These are phyloP conservation scores for Zaprionus vittiger DNA, from an alignment of 1,140 invertebrate genomes.

Conservation along the genomic window DNA sequence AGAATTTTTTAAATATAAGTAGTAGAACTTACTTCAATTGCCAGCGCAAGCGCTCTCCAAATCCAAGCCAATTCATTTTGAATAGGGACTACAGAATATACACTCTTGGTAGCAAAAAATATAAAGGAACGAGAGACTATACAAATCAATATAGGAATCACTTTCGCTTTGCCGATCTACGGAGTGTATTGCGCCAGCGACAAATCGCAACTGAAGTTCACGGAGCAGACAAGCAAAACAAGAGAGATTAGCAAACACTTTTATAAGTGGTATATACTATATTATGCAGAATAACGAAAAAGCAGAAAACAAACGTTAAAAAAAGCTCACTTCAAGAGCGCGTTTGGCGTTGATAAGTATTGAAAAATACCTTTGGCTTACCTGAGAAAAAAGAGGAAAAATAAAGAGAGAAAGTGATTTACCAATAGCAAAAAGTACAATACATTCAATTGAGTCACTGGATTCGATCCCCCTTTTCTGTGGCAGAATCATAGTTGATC, in stretches of 20 bases:
- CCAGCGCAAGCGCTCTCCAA: slow-evolving; percentile 74
- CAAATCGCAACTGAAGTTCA: slow-evolving; percentile 68
- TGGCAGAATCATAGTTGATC: slow-evolving; percentile 28
- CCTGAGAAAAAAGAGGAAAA: slow-evolving; percentile 22
- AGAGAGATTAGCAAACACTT: slow-evolving; percentile 3
- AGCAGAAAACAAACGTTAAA: slow-evolving; percentile 66
- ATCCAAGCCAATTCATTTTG: slow-evolving; percentile 69
- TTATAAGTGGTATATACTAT: slow-evolving; percentile 32
- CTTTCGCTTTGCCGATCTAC: slow-evolving; percentile 40
- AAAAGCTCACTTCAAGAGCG: slow-evolving; percentile 47
- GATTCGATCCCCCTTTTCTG: slow-evolving; percentile 44
- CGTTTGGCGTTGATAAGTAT: slow-evolving; percentile 29
- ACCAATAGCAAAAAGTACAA: slow-evolving; percentile 27
- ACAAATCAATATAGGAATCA: not conserved
- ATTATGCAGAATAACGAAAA: slow-evolving; percentile 59
- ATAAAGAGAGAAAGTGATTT: slow-evolving; percentile 54
- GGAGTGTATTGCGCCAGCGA: slow-evolving; percentile 62
- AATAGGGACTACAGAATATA: slow-evolving; percentile 9
- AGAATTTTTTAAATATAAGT: slow-evolving; percentile 35
- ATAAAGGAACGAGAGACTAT: not conserved
- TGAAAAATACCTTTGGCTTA: not conserved
- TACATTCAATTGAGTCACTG: slow-evolving; percentile 34
- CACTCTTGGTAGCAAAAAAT: slow-evolving; percentile 9
- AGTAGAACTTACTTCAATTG: slow-evolving; percentile 71
- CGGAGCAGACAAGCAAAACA: slow-evolving; percentile 49